A percentile compares a stretch with the other conserved stretches of the same genome.
These are phyloP conservation scores for Ptyas mucosa DNA, from an alignment of 2,113 vertebrate genomes.

Conservation along the genomic window DNA sequence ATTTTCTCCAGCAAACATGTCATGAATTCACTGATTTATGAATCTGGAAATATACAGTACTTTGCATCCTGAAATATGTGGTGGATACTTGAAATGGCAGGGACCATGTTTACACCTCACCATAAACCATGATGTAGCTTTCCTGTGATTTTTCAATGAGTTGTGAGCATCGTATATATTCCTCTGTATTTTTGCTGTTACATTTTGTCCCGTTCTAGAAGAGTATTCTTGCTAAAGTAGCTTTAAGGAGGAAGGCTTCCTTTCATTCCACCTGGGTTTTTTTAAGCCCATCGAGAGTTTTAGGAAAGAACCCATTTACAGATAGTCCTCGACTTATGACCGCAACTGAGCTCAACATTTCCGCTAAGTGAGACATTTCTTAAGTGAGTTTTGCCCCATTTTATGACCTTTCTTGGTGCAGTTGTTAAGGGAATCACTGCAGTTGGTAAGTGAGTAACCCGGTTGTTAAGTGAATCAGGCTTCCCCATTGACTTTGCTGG, in stretches of 20 bases:
- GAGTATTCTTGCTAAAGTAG: background rate
- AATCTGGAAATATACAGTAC: background rate
- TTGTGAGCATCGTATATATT: background rate
- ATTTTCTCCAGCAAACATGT: background rate
- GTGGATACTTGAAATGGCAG: background rate
- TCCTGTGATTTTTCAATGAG: background rate
- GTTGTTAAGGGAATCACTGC: too few species aligned
- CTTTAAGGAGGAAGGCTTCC: background rate
- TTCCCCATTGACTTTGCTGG: background rate
- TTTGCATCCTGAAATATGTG: background rate
- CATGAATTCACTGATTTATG: background rate
- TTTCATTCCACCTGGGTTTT: background rate
- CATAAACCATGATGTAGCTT: background rate
- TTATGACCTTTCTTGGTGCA: too few species aligned
- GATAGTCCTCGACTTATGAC: background rate
- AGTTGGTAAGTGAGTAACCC: too few species aligned
- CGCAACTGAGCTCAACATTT: background rate
- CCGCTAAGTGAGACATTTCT: background rate
- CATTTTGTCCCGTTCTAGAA: background rate
- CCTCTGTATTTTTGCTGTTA: background rate
- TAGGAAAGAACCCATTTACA: background rate
- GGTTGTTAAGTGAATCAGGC: background rate
- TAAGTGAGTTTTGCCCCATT: too few species aligned
- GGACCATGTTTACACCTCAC: background rate
- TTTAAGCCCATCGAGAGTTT: background rate